Base-by-base conservation (phyloP, 2,888 invertebrate genomes). In the Ectemnius lituratus region DNA sequence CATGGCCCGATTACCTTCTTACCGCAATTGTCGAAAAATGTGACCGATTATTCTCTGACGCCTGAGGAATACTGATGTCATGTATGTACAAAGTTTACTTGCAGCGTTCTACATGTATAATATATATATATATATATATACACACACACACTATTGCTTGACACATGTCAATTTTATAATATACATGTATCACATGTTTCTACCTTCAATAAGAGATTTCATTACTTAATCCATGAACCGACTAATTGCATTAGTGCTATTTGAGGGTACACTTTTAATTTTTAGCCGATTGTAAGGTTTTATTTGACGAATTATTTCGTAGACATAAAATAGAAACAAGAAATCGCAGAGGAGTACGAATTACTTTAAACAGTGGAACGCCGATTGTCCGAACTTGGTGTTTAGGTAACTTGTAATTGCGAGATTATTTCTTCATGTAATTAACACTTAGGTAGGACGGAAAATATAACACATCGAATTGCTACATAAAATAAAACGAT, bases 121-220 rank as follows among this genome's bases (percentile, higher is more conserved):
- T 61, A 57, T 37, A 37, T 37, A 37, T 37, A 37, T 37, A 37
- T 37, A 37, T 37, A 37, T 37, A 37, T 4, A 37, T 8, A 37
- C 37, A 37, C 37, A 37, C 37, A 37, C 67, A 47, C 18, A 72
- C 61, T 67, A 8, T 64, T 76, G 47, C 69, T 67, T 71, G 56
- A 68, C 45, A 73, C 67, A 63, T 68, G 73, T 75, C 75, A 73
- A 75, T 80, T 80, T 78, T 69, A 70, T 73, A 57, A 72, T 70
- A 64, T 71, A 80, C 57, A 56, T 65, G 62, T 75, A 73, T 47
- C 64, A 74, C 65, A 67, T 67, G 76, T 67, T 8, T 76, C 70
- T 69, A 69, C 73, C 60, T 73, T 28, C 60, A 64, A 62, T 59
- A 23, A 65, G 65, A 49, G 69, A 66, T 63, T 57, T 49, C 65